These are phyloP conservation scores for Semicossyphus pulcher DNA, from an alignment of 2,113 vertebrate species.

Conservation along the genomic window DNA sequence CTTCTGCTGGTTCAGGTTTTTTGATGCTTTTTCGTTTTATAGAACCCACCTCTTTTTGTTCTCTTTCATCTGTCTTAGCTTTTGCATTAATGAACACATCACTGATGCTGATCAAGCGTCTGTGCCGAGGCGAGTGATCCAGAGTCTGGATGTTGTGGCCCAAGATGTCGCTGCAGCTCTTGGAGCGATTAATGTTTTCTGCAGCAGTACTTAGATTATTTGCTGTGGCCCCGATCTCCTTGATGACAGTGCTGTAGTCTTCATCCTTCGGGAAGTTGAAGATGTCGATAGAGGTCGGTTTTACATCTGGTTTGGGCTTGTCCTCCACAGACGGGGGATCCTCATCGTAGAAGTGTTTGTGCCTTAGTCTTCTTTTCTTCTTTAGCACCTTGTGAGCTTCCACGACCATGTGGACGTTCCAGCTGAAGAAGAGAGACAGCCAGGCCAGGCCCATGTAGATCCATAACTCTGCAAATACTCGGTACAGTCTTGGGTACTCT, in stretches of 20 bases:
- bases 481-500: conserved; percentile 90
- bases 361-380: conserved; percentile 90
- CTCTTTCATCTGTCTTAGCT: background rate
- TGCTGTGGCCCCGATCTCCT: conserved; percentile 86
- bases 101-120: conserved; percentile 78
- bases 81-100: conserved; percentile 79
- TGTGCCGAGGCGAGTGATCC: conserved; percentile 76
- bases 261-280: conserved; percentile 93
- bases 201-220: conserved; percentile 44
- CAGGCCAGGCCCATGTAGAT: conserved; percentile 97
- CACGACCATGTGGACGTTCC: conserved; percentile 99
- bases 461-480: conserved; percentile 94
- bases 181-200: conserved; percentile 80
- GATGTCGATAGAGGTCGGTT: conserved; percentile 88
- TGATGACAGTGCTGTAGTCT: conserved; percentile 94
- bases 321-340: conserved; percentile 64
- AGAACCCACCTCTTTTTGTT: conserved; percentile 30
- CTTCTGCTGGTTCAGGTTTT: conserved; percentile 62
- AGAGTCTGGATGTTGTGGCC: conserved; percentile 67
- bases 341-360: conserved; percentile 82
- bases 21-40: conserved; percentile 50
- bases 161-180: conserved; percentile 83
- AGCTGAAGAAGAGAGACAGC: conserved; percentile 98
- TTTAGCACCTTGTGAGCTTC: conserved; percentile 95
- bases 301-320: background rate